phyloP scores from a whole-genome alignment of 2,888 invertebrate genomes.

The Parnassius apollo region DNA sequence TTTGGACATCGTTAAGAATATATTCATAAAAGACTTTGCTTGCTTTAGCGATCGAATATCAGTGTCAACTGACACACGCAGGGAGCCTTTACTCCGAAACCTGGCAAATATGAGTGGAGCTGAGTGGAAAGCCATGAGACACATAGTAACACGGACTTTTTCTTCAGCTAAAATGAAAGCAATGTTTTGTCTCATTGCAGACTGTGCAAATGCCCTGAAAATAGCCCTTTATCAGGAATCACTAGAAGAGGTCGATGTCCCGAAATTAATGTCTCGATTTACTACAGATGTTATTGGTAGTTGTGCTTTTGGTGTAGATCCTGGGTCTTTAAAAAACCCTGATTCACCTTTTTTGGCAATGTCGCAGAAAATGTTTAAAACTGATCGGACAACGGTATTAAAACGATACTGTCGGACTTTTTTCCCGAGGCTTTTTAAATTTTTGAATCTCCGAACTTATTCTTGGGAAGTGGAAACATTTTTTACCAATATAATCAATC shows the following conservation, averaged over 20 bases:
- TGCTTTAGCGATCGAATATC: constrained; percentile 68
- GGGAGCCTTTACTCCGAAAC: constrained; percentile 71
- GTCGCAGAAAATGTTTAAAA: constrained; percentile 72
- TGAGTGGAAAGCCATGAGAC: constrained; percentile 73
- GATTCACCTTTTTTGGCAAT: constrained; percentile 70
- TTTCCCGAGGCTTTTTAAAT: constrained; percentile 66
- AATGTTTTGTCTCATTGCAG: constrained; percentile 71
- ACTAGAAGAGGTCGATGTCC: constrained; percentile 57
- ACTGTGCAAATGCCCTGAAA: constrained; percentile 62
- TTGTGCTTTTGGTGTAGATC: constrained; percentile 72
- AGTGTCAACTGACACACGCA: constrained; percentile 63
- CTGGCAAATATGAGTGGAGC: constrained; percentile 72
- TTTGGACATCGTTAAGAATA: constrained; percentile 60
- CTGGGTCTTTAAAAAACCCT: constrained; percentile 60
- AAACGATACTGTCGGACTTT: constrained; percentile 71
- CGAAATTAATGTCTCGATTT: constrained; percentile 62
- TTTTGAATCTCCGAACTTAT: constrained; percentile 68
- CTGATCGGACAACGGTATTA: constrained; percentile 56
- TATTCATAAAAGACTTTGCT: constrained; percentile 61
- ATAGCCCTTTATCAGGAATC: constrained; percentile 47
- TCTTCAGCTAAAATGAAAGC: constrained; percentile 76
- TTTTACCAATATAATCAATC: constrained; percentile 63
- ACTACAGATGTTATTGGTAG: constrained; percentile 75
- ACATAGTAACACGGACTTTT: constrained; percentile 72
- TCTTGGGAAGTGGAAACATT: constrained; percentile 66